Base-by-base conservation (phyloP, 2,113 vertebrate species). In the Syngnathus floridae region DNA sequence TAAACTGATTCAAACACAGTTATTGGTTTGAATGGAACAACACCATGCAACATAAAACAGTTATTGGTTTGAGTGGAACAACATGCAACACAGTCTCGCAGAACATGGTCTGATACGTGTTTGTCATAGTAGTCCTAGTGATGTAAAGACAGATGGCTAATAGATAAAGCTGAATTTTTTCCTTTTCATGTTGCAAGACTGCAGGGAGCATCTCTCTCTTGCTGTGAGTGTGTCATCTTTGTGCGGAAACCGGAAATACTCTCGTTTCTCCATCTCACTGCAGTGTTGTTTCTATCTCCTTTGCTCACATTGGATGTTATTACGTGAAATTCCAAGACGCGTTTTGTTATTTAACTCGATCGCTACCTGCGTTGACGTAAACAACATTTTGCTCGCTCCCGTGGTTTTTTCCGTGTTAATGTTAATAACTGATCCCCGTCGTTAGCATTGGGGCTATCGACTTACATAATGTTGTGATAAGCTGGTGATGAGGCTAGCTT, bases 401-500 rank as follows among this genome's bases (percentile, higher is more conserved):
- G 26, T 31, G 3, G 43, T 56, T 64, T 62, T n/a, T 31, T 55
- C 4, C 45, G 19, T n/a, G 26, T 71, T 26, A 1, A 46, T 70
- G 46, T 57, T 10, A 1, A 62, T 61, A 13, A 17, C 26, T 71
- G 19, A 73, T 56, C 46, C 65, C 62, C 48, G 43, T 7, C 57
- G 38, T 43, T 65, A 21, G 43, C 48, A 5, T 63, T 22, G 1
- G 9, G 62, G 56, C 59, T 66, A 65, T 81, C 58, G 37, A 26
- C 7, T 64, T 88, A 77, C 79, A 81, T 87, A 86, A 88, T 84
- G 75, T 80, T 81, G 60, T 70, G 52, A 11, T 84, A 73, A 84
- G 76, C 75, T 72, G 67, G 40, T 61, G 59, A 62, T 41, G 60
- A 57, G 62, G 72, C 67, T 45, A 9, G 45, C n/a, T 64, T 41